phyloP scores from a whole-genome alignment of 2,888 invertebrate species.

The Stegana nigrithorax region DNA sequence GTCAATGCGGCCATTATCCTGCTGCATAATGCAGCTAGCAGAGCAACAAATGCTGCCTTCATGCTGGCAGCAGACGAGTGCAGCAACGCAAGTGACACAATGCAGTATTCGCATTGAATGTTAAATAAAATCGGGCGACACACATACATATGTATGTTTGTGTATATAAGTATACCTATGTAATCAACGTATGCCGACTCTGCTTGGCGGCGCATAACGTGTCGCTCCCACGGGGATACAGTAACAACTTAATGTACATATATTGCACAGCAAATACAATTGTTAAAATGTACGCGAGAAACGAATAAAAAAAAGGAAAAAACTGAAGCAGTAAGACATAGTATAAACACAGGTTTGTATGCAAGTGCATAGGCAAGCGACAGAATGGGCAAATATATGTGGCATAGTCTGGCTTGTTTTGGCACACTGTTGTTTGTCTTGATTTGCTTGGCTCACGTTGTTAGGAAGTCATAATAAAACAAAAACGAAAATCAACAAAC shows the following conservation, averaged over 20 bases:
- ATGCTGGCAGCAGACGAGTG: neutral
- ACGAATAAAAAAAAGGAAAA: constrained; percentile 22
- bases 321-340: neutral
- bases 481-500: neutral
- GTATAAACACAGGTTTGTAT: too few species aligned
- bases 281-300: constrained; percentile 19
- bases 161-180: too few species aligned
- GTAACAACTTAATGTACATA: constrained; percentile 42
- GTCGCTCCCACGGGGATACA: constrained; percentile 53
- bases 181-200: neutral
- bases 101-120: neutral
- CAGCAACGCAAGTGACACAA: constrained; percentile 5
- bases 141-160: too few species aligned
- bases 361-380: too few species aligned
- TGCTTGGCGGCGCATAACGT: constrained; percentile 20
- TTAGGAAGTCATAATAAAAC: constrained; percentile 9
- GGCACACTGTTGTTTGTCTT: neutral
- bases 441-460: neutral
- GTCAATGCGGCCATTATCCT: constrained; percentile 49
- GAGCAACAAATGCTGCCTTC: constrained; percentile 20
- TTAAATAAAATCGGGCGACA: constrained; percentile 1
- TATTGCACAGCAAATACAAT: constrained; percentile 1
- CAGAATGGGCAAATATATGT: too few species aligned
- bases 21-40: constrained; percentile 31
- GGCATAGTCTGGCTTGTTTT: neutral